phyloP scores from a whole-genome alignment of 1,140 invertebrate genomes.

The Polypedilum pembai region DNA sequence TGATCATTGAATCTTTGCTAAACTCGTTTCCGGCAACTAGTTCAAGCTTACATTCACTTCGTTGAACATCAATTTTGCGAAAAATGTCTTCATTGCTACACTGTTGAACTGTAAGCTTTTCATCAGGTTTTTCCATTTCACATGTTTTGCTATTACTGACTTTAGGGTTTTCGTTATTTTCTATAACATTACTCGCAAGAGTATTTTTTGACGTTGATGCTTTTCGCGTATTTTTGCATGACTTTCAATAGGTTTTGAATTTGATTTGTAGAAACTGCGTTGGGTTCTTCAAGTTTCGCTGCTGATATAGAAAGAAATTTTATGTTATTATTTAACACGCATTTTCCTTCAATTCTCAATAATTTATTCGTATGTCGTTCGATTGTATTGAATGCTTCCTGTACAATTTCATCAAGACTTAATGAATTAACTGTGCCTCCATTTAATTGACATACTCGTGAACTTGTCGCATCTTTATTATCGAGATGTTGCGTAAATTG shows the following conservation, averaged over 20 bases:
- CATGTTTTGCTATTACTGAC: too few relatives aligned
- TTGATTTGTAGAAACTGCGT: conserved; percentile 48
- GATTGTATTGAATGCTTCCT: conserved; percentile 54
- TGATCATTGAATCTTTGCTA: background rate
- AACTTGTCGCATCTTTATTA: conserved; percentile 52
- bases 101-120: too few relatives aligned
- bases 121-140: too few relatives aligned
- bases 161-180: too few relatives aligned
- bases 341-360: conserved; percentile 38
- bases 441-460: conserved; percentile 44
- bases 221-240: conserved; percentile 30
- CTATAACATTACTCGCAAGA: too few relatives aligned
- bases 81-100: too few relatives aligned
- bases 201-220: background rate
- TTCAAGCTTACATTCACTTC: too few relatives aligned
- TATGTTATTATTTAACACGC: conserved; percentile 50
- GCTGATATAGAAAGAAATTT: conserved; percentile 67
- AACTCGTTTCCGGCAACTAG: too few relatives aligned
- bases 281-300: conserved; percentile 63
- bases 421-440: conserved; percentile 48
- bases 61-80: too few relatives aligned
- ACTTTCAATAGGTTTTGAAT: conserved; percentile 53
- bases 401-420: conserved; percentile 52
- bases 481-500: conserved; percentile 53
- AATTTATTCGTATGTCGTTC: conserved; percentile 47